Percentiles rank a stretch among this genome's conserved stretches.
These are phyloP conservation scores for Gisinianus flammeolus DNA, from an alignment of 2,888 invertebrate species.

Conservation along the genomic window DNA sequence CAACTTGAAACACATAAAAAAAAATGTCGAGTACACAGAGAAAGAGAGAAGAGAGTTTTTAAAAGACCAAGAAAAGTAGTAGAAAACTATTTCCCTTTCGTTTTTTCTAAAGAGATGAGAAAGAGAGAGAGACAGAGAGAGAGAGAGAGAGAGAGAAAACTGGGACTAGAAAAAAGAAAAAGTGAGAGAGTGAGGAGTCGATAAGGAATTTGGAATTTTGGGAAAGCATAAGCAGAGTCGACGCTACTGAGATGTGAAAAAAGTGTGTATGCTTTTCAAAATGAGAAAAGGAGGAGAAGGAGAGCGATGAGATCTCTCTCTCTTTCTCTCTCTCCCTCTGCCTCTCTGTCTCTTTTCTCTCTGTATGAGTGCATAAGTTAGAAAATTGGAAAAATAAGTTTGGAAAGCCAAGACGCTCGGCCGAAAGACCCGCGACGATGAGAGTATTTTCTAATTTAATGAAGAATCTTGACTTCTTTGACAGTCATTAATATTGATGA, in stretches of 20 bases:
- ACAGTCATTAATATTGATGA: constrained; percentile 28
- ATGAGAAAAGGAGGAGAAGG: not conserved
- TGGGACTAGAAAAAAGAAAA: not conserved
- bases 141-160: not conserved
- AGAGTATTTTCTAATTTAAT: constrained; percentile 32
- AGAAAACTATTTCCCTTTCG: not conserved
- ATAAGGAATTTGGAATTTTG: not conserved
- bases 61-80: not conserved
- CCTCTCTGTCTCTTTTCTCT: too few species aligned
- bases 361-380: not conserved
- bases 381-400: constrained; percentile 29
- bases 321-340: too few species aligned
- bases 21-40: too few species aligned
- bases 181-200: not conserved
- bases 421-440: not conserved
- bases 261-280: not conserved
- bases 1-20: not conserved
- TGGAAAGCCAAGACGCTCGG: not conserved
- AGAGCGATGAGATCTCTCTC: not conserved
- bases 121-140: not conserved
- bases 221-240: not conserved
- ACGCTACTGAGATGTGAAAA: too few species aligned
- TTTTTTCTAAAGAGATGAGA: not conserved
- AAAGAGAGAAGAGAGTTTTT: too few species aligned
- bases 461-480: constrained; percentile 29